phyloP scores from a whole-genome alignment of 2,888 invertebrate species.

The Agrotis ipsilon region DNA sequence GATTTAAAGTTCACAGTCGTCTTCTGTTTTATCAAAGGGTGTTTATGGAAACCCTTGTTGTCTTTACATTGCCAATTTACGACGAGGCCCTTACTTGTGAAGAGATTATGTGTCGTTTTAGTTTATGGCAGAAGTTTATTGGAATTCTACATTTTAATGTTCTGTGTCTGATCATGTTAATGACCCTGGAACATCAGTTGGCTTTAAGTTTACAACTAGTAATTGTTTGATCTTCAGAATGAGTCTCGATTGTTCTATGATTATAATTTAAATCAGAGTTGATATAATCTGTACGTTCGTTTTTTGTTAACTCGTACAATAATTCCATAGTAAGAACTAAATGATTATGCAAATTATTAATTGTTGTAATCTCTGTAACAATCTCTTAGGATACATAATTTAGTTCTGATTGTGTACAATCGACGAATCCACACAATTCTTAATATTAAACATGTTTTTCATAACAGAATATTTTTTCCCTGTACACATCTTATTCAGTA shows the following conservation, averaged over 20 bases:
- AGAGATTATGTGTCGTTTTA: conserved; percentile 35
- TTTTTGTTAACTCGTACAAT: background rate
- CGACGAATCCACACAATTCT: background rate
- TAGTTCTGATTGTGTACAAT: background rate
- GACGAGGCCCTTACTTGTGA: conserved; percentile 57
- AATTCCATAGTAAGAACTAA: background rate
- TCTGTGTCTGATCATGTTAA: conserved; percentile 19
- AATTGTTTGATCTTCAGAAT: conserved; percentile 10
- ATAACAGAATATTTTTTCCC: too few species aligned
- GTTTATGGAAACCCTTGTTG: conserved; percentile 57
- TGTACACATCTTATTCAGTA: background rate
- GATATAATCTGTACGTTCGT: background rate
- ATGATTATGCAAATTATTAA: conserved; percentile 16
- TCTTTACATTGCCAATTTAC: conserved; percentile 69
- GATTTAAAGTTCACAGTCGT: conserved; percentile 52
- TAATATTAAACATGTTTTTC: background rate
- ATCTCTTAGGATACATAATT: background rate
- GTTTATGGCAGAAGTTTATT: conserved; percentile 16
- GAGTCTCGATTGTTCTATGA: conserved; percentile 31
- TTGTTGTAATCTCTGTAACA: too few species aligned
- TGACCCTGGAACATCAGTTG: conserved; percentile 22
- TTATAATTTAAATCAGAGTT: conserved; percentile 11
- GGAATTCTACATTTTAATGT: conserved; percentile 14
- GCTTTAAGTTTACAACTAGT: conserved; percentile 6
- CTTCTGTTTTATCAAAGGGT: conserved; percentile 46